Evolutionary conservation across 1,140 invertebrate species (phyloP), one percentile per base, ranked within the genome.

Genomic region (Battus philenor): DNA sequence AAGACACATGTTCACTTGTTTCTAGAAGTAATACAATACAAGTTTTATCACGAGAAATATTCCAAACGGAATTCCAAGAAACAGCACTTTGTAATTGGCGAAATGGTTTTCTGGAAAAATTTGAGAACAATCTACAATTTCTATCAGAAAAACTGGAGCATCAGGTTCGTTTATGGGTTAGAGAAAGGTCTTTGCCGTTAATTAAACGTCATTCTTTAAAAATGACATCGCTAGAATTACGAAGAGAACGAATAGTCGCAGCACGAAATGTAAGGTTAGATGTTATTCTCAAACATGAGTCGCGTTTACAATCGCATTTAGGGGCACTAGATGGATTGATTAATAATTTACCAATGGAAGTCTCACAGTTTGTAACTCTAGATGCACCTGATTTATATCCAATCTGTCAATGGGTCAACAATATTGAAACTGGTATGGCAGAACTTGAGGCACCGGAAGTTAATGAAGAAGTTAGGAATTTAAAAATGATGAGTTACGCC

Each of bases 401-500:
- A 2, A 47, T 79, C 5, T 44, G 45, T 22, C 11, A 46, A 16
- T 74, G 68, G 72, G 44, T 75, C n/a, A 47, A 51, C 3, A 44
- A 38, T 4, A 72, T 80, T 6, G 50, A 68, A 34, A 33, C 11
- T 1, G 52, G 64, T 22, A 65, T 79, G 30, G 53, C 72, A 24
- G 33, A 48, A 3, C 18, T 71, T 7, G n/a, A 69, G 10, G 22
- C 26, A 2, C 30, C 44, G 7, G 54, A 63, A 9, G 6, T 71
- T 4, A 63, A 77, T 24, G 48, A 47, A 15, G 79, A 74, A 57
- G 26, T 50, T 1, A 77, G 67, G 34, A 62, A 50, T 29, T 43
- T 83, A 8, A 80, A 76, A 61, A 69, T 80, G 66, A 45, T 29
- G n/a, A 83, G 79, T 44, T 83, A 79, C 36, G 56, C 54, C 0